Conservation (phyloP, 2,797 vertebrate species). For the Spheniscus humboldti region DNA sequence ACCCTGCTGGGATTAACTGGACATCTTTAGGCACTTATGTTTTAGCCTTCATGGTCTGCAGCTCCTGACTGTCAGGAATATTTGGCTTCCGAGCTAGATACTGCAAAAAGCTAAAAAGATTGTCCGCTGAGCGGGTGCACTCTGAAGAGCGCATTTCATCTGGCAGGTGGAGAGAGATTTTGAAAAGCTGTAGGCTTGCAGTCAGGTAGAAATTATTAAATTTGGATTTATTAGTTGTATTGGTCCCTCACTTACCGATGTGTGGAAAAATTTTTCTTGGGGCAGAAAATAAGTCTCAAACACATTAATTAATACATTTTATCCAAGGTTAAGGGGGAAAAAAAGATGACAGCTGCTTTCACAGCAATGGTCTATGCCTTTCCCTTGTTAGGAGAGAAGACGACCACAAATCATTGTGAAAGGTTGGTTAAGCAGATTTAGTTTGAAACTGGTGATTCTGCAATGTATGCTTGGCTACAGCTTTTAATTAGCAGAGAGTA, state of each 20-base stretch:
- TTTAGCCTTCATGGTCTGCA: background rate
- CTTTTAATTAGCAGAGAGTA: background rate
- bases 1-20: background rate
- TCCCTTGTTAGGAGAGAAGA: background rate
- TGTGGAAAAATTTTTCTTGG: background rate
- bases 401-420: background rate
- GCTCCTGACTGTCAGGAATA: background rate
- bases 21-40: background rate
- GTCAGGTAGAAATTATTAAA: background rate
- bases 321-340: background rate
- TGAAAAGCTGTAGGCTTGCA: background rate
- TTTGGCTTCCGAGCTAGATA: background rate
- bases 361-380: background rate
- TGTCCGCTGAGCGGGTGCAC: background rate
- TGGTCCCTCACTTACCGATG: background rate
- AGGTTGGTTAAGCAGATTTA: background rate
- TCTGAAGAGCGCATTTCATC: background rate
- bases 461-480: background rate
- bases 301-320: background rate
- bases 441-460: background rate
- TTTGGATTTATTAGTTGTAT: background rate
- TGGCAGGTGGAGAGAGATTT: background rate
- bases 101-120: background rate
- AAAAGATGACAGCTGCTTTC: background rate
- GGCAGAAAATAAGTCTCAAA: background rate